Conservation (phyloP, 2,113 vertebrate species). For the Alces alces region DNA sequence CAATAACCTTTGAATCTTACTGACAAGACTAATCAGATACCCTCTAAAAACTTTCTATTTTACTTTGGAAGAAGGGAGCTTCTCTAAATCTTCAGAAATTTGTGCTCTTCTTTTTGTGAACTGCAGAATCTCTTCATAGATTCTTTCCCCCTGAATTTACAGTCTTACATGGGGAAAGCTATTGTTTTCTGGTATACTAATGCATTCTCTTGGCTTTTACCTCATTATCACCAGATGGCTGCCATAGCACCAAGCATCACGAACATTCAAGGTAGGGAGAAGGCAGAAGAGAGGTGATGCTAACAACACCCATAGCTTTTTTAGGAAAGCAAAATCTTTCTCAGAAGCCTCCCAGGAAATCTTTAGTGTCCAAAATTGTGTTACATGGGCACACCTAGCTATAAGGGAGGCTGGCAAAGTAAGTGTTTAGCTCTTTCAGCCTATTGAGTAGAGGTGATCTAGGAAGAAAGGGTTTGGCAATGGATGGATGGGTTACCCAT, state of each 20-base stretch:
- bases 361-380: not conserved
- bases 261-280: not conserved
- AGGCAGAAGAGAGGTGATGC: not conserved
- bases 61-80: not conserved
- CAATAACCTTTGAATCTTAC: slow-evolving; percentile 13
- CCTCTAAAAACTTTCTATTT: slow-evolving; percentile 1
- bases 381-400: not conserved
- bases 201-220: not conserved
- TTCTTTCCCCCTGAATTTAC: not conserved
- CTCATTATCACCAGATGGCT: not conserved
- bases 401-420: not conserved
- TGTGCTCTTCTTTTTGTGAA: not conserved
- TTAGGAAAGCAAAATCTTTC: not conserved
- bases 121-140: not conserved
- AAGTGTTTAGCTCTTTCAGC: not conserved
- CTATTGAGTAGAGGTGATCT: not conserved
- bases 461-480: not conserved
- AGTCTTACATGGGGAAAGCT: not conserved
- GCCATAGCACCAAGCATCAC: not conserved
- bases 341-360: not conserved
- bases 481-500: not conserved
- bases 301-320: not conserved
- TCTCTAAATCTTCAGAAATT: not conserved
- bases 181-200: not conserved
- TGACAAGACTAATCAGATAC: not conserved